phyloP scores from a whole-genome alignment of 1,140 invertebrate species.

The Lordiphosa mommai region DNA sequence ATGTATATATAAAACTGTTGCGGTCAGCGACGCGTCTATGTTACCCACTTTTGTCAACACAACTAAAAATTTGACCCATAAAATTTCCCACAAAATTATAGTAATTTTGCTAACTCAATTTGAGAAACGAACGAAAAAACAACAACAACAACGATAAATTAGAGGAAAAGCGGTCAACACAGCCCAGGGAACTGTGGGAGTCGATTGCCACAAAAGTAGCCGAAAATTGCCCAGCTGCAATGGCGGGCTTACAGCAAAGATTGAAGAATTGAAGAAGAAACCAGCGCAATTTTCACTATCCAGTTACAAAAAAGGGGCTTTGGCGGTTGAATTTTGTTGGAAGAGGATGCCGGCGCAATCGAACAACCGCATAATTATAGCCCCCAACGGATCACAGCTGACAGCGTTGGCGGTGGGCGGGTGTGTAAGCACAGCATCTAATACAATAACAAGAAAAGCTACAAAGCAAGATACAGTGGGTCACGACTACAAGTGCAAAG shows the following conservation, averaged over 20 bases:
- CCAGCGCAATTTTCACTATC: slow-evolving; percentile 60
- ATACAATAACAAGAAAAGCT: slow-evolving; percentile 16
- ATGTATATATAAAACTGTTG: slow-evolving; percentile 30
- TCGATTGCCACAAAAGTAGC: slow-evolving; percentile 62
- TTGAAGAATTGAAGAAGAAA: slow-evolving; percentile 21
- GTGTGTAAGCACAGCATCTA: not conserved
- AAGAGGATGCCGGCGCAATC: slow-evolving; percentile 33
- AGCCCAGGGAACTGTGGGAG: slow-evolving; percentile 50
- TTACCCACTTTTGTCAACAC: slow-evolving; percentile 54
- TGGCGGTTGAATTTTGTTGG: too few relatives aligned
- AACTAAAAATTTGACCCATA: slow-evolving; percentile 68
- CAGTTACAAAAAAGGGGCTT: slow-evolving; percentile 40
- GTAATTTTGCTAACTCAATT: slow-evolving; percentile 73
- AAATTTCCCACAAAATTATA: slow-evolving; percentile 76
- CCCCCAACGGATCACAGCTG: slow-evolving; percentile 24
- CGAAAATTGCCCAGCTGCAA: slow-evolving; percentile 45
- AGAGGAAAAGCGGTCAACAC: slow-evolving; percentile 27
- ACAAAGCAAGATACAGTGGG: slow-evolving; percentile 3
- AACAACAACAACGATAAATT: slow-evolving; percentile 25
- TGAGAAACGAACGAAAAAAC: slow-evolving; percentile 53
- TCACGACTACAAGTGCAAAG: not conserved
- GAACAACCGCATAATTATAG: slow-evolving; percentile 62
- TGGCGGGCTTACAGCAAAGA: not conserved
- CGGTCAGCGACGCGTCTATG: slow-evolving; percentile 53
- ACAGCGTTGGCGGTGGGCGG: slow-evolving; percentile 4